Evolutionary conservation across 1,140 invertebrate species (phyloP).

Genomic region (Drosophila takahashii): DNA sequence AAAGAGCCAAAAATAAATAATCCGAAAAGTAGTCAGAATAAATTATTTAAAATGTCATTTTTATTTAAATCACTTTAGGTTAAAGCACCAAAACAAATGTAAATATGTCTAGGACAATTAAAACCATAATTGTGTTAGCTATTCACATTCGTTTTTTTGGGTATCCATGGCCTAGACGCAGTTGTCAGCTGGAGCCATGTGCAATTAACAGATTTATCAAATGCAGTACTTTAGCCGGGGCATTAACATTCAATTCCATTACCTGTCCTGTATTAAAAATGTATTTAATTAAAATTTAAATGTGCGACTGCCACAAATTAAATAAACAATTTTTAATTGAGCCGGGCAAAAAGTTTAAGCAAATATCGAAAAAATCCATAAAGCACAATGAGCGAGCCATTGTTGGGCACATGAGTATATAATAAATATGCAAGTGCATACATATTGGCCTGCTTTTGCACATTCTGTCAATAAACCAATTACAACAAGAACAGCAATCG

Average conservation of each 20-base stretch:
- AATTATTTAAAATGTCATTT: not conserved
- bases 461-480: constrained; percentile 75
- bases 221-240: constrained; percentile 25
- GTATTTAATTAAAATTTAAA: constrained; percentile 80
- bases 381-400: constrained; percentile 19
- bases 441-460: constrained; percentile 58
- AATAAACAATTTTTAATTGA: constrained; percentile 82
- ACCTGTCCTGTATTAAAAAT: constrained; percentile 61
- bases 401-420: constrained; percentile 15
- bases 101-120: not conserved
- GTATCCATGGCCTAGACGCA: constrained; percentile 29
- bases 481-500: constrained; percentile 59
- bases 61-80: not conserved
- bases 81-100: not conserved
- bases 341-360: constrained; percentile 72
- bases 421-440: constrained; percentile 34
- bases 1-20: too few relatives aligned
- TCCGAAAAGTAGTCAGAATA: not conserved
- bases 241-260: constrained; percentile 58
- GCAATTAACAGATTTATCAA: constrained; percentile 56
- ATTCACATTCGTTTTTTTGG: not conserved
- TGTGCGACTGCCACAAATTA: constrained; percentile 74
- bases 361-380: constrained; percentile 59
- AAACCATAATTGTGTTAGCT: not conserved
- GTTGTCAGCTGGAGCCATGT: constrained; percentile 20